These are phyloP conservation scores for Serrognathus titanus DNA, from an alignment of 2,888 invertebrate species.

Conservation along the genomic window DNA sequence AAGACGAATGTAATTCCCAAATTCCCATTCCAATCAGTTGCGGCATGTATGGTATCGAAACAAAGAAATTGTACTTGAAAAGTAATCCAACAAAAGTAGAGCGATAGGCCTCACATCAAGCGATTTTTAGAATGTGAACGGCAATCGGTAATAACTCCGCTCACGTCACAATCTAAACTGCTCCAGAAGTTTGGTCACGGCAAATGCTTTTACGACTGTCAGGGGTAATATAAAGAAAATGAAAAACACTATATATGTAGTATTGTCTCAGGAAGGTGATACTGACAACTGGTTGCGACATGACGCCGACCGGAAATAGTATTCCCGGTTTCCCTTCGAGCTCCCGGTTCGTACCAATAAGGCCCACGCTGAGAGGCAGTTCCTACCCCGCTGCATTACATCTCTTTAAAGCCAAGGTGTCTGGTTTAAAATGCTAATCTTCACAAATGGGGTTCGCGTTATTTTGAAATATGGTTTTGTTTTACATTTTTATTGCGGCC, in stretches of 20 bases:
- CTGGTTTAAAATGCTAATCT: slow-evolving; percentile 53
- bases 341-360: slow-evolving; percentile 36
- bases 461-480: slow-evolving; percentile 52
- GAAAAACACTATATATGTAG: slow-evolving; percentile 68
- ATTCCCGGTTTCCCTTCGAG: slow-evolving; percentile 32
- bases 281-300: slow-evolving; percentile 44
- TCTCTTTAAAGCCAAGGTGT: slow-evolving; percentile 50
- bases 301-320: slow-evolving; percentile 41
- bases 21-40: slow-evolving; percentile 49
- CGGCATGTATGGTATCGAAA: slow-evolving; percentile 45
- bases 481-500: slow-evolving; percentile 52
- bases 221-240: slow-evolving; percentile 86
- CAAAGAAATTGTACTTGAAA: slow-evolving; percentile 48
- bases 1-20: slow-evolving; percentile 30
- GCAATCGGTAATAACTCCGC: slow-evolving; percentile 37
- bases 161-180: slow-evolving; percentile 49
- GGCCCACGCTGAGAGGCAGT: slow-evolving; percentile 25
- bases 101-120: slow-evolving; percentile 45
- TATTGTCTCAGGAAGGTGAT: slow-evolving; percentile 47
- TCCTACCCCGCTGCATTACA: slow-evolving; percentile 42
- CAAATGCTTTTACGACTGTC: slow-evolving; percentile 84
- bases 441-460: slow-evolving; percentile 52
- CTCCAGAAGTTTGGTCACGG: slow-evolving; percentile 72
- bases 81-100: slow-evolving; percentile 45
- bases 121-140: slow-evolving; percentile 43